Evolutionary conservation across 2,113 vertebrate species (phyloP), one percentile per base, ranked within the genome.

Genomic region (Drymodes brunneopygia): DNA sequence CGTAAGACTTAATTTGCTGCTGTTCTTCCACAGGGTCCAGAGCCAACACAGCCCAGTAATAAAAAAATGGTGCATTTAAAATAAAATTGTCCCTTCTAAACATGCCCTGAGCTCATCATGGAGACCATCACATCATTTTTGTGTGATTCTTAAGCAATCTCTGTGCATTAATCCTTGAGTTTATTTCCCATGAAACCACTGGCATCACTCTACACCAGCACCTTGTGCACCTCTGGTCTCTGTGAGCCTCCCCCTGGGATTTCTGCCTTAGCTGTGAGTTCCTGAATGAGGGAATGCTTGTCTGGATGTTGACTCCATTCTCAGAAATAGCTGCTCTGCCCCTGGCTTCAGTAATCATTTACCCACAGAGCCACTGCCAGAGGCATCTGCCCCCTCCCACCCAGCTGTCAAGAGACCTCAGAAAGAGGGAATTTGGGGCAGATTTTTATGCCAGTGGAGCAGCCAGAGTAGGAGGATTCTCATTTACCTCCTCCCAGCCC

Each of bases 1-100:
- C 2, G 0, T 28, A 25, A 56, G 12, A 15, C 6, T 7, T 9
- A 3, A 29, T n/a, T 29, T 29, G 27, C 29, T 8, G 19, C 27
- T 42, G 23, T 17, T 57, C 33, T 70, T 67, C 27, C 62, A 57
- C 33, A 54, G 28, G 40, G 6, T 6, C 23, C 28, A 13, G 35
- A 56, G 56, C 36, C 66, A 79, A 77, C 53, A 21, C 23, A 28
- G 54, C 35, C 33, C 48, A 25, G 4, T 50, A 36, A 47, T 33
- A n/a, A 77, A 36, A 36, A 62, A 87, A 4, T 13, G 22, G 14
- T 11, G 0, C 15, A 21, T 60, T 79, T 40, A n/a, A 75, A 72
- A 35, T 5, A 33, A 58, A 48, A 29, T 8, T n/a, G 20, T 31
- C 31, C 24, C 48, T 28, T 57, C 53, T 35, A 44, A 67, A n/a